Conservation (phyloP, 1,140 invertebrate genomes). For the Metaphire vulgaris region DNA sequence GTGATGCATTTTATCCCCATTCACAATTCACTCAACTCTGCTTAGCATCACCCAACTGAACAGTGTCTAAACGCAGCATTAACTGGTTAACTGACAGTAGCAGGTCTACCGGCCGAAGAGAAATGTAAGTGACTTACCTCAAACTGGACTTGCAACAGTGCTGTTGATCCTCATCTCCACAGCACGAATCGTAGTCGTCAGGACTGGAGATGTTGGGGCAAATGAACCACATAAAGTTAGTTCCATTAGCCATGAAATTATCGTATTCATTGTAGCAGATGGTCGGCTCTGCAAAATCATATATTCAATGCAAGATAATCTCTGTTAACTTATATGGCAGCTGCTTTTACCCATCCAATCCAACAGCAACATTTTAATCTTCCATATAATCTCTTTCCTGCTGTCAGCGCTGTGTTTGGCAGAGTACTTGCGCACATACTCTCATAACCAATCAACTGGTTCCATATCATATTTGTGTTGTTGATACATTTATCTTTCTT, state of each 20-base stretch:
- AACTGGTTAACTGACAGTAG: neutral
- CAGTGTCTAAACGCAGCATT: neutral
- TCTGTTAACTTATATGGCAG: neutral
- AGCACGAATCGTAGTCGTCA: conserved; percentile 10
- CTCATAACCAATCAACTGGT: too few relatives aligned
- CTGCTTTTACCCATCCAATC: too few relatives aligned
- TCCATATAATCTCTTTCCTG: too few relatives aligned
- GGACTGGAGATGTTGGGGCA: neutral
- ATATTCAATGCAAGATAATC: neutral
- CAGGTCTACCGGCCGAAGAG: neutral
- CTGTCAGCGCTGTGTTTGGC: too few relatives aligned
- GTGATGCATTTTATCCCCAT: too few relatives aligned
- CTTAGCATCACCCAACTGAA: neutral
- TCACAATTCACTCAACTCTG: too few relatives aligned
- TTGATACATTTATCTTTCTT: too few relatives aligned
- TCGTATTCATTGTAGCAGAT: conserved; percentile 20
- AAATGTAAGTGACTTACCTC: neutral
- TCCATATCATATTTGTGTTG: too few relatives aligned
- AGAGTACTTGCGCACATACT: too few relatives aligned
- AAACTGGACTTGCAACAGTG: neutral
- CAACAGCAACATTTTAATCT: too few relatives aligned
- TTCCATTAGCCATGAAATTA: conserved; percentile 20
- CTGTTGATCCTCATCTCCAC: conserved; percentile 7
- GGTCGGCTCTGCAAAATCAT: neutral
- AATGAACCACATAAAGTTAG: conserved; percentile 18